Base-by-base conservation (phyloP, 1,140 invertebrate genomes). In the Rhopalosiphum maidis region DNA sequence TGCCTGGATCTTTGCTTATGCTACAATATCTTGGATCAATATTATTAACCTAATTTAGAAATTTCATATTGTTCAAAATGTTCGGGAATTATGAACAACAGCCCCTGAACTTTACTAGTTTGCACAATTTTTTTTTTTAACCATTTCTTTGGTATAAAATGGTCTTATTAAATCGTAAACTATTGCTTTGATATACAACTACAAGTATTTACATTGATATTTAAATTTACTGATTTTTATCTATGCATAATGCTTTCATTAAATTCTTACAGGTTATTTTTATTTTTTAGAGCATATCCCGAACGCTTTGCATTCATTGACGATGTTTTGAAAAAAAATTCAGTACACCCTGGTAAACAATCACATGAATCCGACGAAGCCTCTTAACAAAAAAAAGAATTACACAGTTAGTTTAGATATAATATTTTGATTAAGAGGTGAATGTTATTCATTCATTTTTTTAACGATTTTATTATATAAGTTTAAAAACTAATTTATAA, bases 341-440 rank as follows among this genome's bases (percentile, higher is more conserved):
- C 90, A 41, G 11, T 51, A 22, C 90, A 92, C 5, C 51, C 68
- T 6, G 90, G 90, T 51, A 92, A 83, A 51, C 90, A 92, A 35
- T 43, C 68, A 41, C 90, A 92, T 23, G 46, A 25, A 37, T 83
- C 43, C 9, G 77, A n/a, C 25, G 41, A 46, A 77, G 30, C 4
- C n/a, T 51, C 90, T 90, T 60, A 30, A 68, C 43, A 23, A 2
- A 22, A 37, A 35, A 60, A 60, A 90, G 9, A 37, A 90, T 18
- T 55, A 25, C 25, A n/a, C 2, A 0, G 8, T 60, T 25, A 0
- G 7, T 37, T 23, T 55, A 23, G 6, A 35, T 25, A 89, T 37
- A 91, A 37, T 91, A 46, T 25, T 91, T 43, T 6, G 15, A 55
- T 18, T n/a, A n/a, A 68, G 3, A 1, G 15, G 15, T 35, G n/a